Percentiles rank a stretch among this genome's conserved stretches.
Evolutionary conservation across 2,113 vertebrate species (phyloP).

Genomic region (Philantomba maxwellii): DNA sequence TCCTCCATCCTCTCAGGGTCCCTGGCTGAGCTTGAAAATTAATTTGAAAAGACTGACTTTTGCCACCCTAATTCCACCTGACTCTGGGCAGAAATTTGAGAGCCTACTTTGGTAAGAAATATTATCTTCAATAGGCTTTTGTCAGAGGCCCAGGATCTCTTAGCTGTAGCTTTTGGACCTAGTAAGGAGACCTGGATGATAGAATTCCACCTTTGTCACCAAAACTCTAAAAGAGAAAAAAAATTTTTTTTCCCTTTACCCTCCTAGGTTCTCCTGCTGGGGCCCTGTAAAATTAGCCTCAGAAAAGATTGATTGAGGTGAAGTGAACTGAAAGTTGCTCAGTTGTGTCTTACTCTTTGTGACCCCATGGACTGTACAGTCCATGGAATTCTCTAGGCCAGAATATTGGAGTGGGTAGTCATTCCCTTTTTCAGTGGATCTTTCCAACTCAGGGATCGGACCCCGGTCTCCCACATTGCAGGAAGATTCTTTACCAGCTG

Average conservation of each 20-base stretch:
- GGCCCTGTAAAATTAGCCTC: background rate
- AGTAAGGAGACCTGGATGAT: background rate
- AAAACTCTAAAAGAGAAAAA: background rate
- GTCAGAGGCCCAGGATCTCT: background rate
- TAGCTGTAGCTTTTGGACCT: background rate
- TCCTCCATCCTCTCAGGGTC: background rate
- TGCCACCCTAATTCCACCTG: background rate
- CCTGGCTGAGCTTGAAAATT: background rate
- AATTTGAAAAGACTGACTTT: background rate
- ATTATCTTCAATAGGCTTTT: background rate
- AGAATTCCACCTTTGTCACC: background rate
- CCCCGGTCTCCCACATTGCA: accelerated
- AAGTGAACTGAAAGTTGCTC: background rate
- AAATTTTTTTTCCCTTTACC: background rate
- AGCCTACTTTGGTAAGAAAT: background rate
- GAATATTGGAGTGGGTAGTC: background rate
- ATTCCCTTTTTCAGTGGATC: background rate
- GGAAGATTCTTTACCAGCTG: background rate
- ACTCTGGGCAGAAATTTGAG: background rate
- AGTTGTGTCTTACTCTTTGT: background rate
- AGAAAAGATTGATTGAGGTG: background rate
- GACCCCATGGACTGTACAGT: background rate
- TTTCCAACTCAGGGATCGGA: background rate
- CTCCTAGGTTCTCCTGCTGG: background rate
- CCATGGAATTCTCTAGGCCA: background rate